These are phyloP conservation scores for Desmodus rotundus DNA, from an alignment of 2,113 vertebrate genomes.

Conservation along the genomic window DNA sequence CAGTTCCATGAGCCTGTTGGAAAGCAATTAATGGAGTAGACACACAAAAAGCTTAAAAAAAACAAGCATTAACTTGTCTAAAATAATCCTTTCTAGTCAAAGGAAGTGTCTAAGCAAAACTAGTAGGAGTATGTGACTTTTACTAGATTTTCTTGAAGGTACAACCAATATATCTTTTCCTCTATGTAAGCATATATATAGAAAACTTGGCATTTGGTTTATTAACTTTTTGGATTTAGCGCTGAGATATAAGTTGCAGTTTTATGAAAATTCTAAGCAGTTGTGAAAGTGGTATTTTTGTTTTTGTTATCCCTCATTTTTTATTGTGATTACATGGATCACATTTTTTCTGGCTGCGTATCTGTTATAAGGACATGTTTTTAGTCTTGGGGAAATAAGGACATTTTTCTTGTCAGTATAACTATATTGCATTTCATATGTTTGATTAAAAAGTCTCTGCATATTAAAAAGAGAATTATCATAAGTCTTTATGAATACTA, in stretches of 20 bases:
- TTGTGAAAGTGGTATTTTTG: background rate
- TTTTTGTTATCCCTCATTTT: conserved; percentile 4
- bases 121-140: background rate
- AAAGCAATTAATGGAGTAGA: background rate
- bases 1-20: background rate
- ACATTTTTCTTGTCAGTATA: background rate
- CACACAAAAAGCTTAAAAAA: background rate
- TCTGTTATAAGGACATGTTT: background rate
- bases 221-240: background rate
- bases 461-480: conserved; percentile 9
- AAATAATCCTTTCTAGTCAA: background rate
- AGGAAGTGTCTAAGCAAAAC: background rate
- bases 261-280: background rate
- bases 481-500: conserved; percentile 3
- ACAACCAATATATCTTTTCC: background rate
- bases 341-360: background rate
- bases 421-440: background rate
- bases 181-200: background rate
- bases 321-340: background rate
- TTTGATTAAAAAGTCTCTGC: background rate
- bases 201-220: background rate
- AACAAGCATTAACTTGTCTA: background rate
- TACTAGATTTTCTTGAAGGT: background rate
- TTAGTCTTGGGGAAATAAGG: background rate
- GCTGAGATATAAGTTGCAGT: background rate